Evolutionary conservation across 2,888 invertebrate genomes (phyloP), one percentile per base, ranked within the genome.

Genomic region (Andricus curvator): DNA sequence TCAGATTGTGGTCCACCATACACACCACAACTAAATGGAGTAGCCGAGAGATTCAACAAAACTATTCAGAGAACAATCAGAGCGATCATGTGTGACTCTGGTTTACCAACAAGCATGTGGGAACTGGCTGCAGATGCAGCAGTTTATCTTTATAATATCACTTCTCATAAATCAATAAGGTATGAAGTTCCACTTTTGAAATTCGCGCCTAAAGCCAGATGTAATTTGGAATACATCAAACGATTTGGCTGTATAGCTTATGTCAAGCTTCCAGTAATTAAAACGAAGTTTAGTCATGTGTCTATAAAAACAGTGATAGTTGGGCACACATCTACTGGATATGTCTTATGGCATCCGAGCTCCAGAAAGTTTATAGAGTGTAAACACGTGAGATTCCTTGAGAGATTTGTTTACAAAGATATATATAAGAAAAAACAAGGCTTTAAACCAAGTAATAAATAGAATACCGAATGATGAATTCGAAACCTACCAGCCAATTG

Each of bases 81-180:
- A 65, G 74, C 81, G 60, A 29, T 51, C 6, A 80, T 82, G 77
- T 64, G 60, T 66, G 82, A 84, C 66, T 83, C 81, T 65, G 83
- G 80, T 60, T 68, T 81, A 77, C 82, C 80, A 62, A 60, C 74
- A 25, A 79, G 33, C 29, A 82, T 85, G 81, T 85, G 85, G 85
- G 81, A 80, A 44, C 29, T 85, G 48, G 85, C 85, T 20, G 79
- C 66, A 22, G 84, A 79, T 65, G 78, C 81, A 74, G 84, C 83
- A 60, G 81, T 83, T 20, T 60, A 86, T 77, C 56, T 60, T 5
- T 85, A 86, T 62, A 85, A 86, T 51, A 77, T 67, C n/a, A 84
- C 83, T n/a, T 81, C 78, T 5, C 84, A 82, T 56, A 85, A 83
- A 51, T 76, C 83, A 5, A 83, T 78, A 20, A 60, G 65, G 17